Evolutionary conservation across 2,888 invertebrate species (phyloP), one percentile per base, ranked within the genome.

Genomic region (Stenichneumon culpator): DNA sequence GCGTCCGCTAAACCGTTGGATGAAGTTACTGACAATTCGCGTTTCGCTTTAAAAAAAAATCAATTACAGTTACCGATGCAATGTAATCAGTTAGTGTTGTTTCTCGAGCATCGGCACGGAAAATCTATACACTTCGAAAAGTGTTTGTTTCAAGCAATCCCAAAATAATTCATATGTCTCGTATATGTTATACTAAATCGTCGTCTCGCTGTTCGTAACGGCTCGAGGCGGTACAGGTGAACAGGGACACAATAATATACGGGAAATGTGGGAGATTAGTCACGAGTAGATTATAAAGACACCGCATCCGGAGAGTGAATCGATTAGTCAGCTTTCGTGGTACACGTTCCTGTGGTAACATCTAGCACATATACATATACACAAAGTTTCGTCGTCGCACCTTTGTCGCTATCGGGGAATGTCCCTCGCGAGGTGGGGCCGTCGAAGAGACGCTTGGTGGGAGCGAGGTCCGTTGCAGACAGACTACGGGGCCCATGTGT

Each of bases 311-410:
- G 82, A 84, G 79, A 84, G 73, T 25, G 57, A 69, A 68, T 57
- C 86, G 90, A 89, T 91, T 92, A 92, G 91, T 92, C 92, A 91
- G 89, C 87, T 74, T 87, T 83, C 77, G 65, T 57, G 52, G 60
- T 77, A 82, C 47, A 79, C 28, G 52, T 9, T 44, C 47, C 32
- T 44, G 32, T 50, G 25, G 32, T 39, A 39, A 39, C 39, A 39
- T 57, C 74, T 47, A 44, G 68, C 50, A 36, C 44, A 14, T 44
- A 39, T 14, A 50, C 79, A 63, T 36, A 22, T 14, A 52, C 79
- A 63, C 25, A 14, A 16, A 14, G 50, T 73, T 54, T 73, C 72
- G 16, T 28, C 16, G 44, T 68, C 50, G 22, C 50, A 28, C 63
- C 44, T 28, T 74, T 67, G 72, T 63, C 47, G 75, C 82, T 82